These are phyloP conservation scores for Bimastos eiseni DNA, from an alignment of 2,888 invertebrate species.

Conservation along the genomic window DNA sequence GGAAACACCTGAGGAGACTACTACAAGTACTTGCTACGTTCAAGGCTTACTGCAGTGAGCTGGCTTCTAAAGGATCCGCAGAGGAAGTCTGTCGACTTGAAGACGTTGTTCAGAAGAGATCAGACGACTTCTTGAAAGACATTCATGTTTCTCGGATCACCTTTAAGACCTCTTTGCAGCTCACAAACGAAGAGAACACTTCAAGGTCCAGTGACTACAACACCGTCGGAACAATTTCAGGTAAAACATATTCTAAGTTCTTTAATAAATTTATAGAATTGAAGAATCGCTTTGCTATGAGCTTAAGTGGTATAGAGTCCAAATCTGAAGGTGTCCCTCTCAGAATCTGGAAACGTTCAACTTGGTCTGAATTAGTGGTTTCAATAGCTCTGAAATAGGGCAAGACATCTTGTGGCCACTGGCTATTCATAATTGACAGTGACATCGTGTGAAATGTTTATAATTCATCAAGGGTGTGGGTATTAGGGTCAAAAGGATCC, in stretches of 20 bases:
- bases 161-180: not conserved
- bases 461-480: too few species aligned
- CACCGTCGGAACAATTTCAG: not conserved
- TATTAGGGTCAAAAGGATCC: too few species aligned
- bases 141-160: not conserved
- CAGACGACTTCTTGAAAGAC: not conserved
- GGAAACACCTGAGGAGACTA: not conserved
- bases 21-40: not conserved
- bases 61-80: not conserved
- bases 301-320: too few species aligned
- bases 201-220: not conserved
- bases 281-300: too few species aligned
- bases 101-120: slow-evolving; percentile 1
- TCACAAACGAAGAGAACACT: not conserved
- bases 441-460: too few species aligned
- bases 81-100: not conserved
- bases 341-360: too few species aligned
- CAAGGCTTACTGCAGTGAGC: not conserved
- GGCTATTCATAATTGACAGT: too few species aligned
- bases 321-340: too few species aligned
- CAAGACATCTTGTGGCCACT: too few species aligned
- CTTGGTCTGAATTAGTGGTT: too few species aligned
- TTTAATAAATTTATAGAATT: too few species aligned
- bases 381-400: too few species aligned
- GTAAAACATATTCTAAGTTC: not conserved